Evolutionary conservation across 92 coral and sea anemone species (phyloP), one percentile per base, ranked within the genome.

Genomic region (Scolanthus callimorphus): DNA sequence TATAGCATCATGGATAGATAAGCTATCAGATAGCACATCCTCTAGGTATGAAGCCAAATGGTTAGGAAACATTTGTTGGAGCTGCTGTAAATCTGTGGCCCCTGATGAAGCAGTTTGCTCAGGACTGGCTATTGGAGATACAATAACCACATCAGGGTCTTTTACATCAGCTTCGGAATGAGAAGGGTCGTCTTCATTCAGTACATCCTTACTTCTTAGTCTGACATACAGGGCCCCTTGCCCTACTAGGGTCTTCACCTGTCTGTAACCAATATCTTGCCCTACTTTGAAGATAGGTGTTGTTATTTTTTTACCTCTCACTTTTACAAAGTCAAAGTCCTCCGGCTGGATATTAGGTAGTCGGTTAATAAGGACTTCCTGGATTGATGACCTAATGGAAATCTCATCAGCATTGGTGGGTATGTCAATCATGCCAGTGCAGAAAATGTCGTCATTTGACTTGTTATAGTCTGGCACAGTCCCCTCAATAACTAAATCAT

Each of bases 301-400:
- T 6, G 55, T 49, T 4, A 49, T 20, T 22, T 4, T 6, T 22
- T 49, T 49, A 6, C 55, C 55, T 17, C 17, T 49, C 21, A 49
- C 55, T 49, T 49, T 49, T 4, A 49, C 26, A 22, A 49, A 49
- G 17, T 49, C 55, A 49, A 49, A 49, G 26, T 49, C 55, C 8
- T 49, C 17, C 21, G 17, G 10, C 26, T 22, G 6, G 8, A 49
- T 6, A 6, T 49, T 20, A 6, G 6, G 4, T 4, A 49, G 8
- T 22, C 55, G 8, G 55, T 6, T 49, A 10, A 34, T 34, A 6
- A 34, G 15, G 15, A 34, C 43, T 15, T 34, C 43, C 43, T 34
- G 43, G 43, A 34, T 34, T 6, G 6, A 6, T 34, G 9, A 6
- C 43, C 43, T 6, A 6, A 34, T 34, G 6, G 43, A 6, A 6